These are phyloP conservation scores for Eilema griseolum DNA, from an alignment of 2,888 invertebrate species.

Conservation along the genomic window DNA sequence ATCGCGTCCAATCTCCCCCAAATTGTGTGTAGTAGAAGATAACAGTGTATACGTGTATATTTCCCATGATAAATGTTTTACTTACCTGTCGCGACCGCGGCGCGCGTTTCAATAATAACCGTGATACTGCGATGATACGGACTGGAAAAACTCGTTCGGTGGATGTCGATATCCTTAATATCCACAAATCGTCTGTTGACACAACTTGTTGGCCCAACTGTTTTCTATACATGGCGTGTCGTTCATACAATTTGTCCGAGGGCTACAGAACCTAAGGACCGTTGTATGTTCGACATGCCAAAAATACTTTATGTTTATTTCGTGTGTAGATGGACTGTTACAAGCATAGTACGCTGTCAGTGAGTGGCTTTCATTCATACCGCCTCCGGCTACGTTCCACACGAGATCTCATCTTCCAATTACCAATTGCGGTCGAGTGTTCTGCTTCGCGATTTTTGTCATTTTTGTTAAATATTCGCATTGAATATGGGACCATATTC, in stretches of 20 bases:
- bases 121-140: constrained; percentile 87
- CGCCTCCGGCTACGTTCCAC: constrained; percentile 83
- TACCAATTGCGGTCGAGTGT: constrained; percentile 76
- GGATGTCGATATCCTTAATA: constrained; percentile 86
- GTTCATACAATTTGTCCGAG: neutral
- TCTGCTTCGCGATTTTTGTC: constrained; percentile 77
- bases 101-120: constrained; percentile 85
- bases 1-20: constrained; percentile 66
- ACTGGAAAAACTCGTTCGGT: constrained; percentile 86
- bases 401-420: constrained; percentile 86
- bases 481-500: constrained; percentile 27
- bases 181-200: constrained; percentile 62
- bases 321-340: constrained; percentile 58
- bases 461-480: constrained; percentile 73
- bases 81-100: constrained; percentile 85
- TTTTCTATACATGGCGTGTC: constrained; percentile 56
- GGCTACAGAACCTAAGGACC: constrained; percentile 38
- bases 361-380: constrained; percentile 86
- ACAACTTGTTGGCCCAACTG: constrained; percentile 37
- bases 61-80: constrained; percentile 82
- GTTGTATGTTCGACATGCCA: constrained; percentile 54
- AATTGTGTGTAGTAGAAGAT: constrained; percentile 65
- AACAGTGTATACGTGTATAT: constrained; percentile 74
- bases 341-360: constrained; percentile 74
- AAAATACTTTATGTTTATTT: constrained; percentile 56